Evolutionary conservation across 2,888 invertebrate genomes (phyloP), one percentile per base, ranked within the genome.

Genomic region (Lepidocyrtoides sp.): DNA sequence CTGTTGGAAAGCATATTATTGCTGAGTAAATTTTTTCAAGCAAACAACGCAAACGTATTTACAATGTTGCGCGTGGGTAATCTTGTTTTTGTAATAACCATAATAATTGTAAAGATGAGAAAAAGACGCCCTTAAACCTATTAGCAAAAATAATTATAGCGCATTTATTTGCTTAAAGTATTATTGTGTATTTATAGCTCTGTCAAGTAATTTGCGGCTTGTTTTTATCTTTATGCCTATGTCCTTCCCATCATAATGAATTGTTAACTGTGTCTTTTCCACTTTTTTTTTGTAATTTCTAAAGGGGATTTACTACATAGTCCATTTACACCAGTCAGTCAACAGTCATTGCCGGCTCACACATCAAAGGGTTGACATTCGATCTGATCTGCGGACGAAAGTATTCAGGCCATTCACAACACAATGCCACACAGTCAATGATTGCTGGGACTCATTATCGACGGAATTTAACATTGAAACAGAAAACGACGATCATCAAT

Each of bases 381-480:
- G 54, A 81, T 81, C 60, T 75, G 86, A 36, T 86, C 23, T 79
- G 63, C 51, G 26, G 41, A 79, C 41, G 44, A 66, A 81, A 66
- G 41, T 83, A 88, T 88, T 88, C 44, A 72, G 32, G 72, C 44
- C 41, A 17, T 36, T 23, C 12, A 2, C 36, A 75, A 69, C 17
- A 60, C 60, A 4, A 69, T 36, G 20, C 69, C 72, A 75, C 72
- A 75, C 44, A 75, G 72, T 79, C 79, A 63, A 79, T 77, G 88
- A 88, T 81, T 81, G 66, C 10, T n/a, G n/a, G n/a, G 44, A 44
- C 81, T 88, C 88, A 88, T 88, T 88, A 88, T 81, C 79, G 79
- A 48, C 10, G 81, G 88, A 88, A 88, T 88, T 88, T 88, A 81
- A 69, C 88, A 88, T 88, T 88, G 88, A 81, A 81, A 88, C 10